phyloP scores from a whole-genome alignment of 2,113 vertebrate genomes.

The Chloebia gouldiae region DNA sequence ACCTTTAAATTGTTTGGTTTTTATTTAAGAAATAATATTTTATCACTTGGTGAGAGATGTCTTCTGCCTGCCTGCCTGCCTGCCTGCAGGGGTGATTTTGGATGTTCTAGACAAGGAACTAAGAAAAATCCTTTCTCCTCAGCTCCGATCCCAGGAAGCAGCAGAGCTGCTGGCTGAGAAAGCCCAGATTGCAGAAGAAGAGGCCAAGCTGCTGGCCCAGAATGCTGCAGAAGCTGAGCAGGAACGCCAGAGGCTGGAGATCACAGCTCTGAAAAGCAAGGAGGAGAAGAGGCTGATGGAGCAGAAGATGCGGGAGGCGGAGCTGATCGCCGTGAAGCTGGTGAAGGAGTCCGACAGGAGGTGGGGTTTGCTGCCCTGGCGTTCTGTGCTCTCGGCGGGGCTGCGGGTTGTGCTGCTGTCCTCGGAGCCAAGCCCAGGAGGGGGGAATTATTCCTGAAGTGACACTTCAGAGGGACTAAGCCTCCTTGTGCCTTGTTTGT shows the following conservation, averaged over 20 bases:
- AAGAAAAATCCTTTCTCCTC: neutral
- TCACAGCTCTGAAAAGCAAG: slow-evolving; percentile 88
- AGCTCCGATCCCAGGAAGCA: slow-evolving; percentile 89
- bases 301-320: slow-evolving; percentile 93
- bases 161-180: slow-evolving; percentile 92
- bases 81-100: neutral
- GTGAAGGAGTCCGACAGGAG: slow-evolving; percentile 91
- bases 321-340: slow-evolving; percentile 88
- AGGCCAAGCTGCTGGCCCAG: slow-evolving; percentile 90
- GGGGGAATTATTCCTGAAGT: neutral
- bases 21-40: neutral
- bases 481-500: neutral
- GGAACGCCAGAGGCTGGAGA: slow-evolving; percentile 86
- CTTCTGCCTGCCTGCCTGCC: neutral
- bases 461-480: neutral
- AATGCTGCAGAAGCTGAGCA: slow-evolving; percentile 91
- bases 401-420: neutral
- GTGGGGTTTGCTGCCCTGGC: slow-evolving; percentile 38
- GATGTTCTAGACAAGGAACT: neutral
- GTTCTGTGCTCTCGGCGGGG: neutral
- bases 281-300: slow-evolving; percentile 92
- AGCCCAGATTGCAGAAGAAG: slow-evolving; percentile 91
- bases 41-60: neutral
- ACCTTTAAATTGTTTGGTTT: neutral
- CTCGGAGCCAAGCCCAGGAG: neutral